These are phyloP conservation scores for Heliconius aoede DNA, from an alignment of 2,888 invertebrate species.

Conservation along the genomic window DNA sequence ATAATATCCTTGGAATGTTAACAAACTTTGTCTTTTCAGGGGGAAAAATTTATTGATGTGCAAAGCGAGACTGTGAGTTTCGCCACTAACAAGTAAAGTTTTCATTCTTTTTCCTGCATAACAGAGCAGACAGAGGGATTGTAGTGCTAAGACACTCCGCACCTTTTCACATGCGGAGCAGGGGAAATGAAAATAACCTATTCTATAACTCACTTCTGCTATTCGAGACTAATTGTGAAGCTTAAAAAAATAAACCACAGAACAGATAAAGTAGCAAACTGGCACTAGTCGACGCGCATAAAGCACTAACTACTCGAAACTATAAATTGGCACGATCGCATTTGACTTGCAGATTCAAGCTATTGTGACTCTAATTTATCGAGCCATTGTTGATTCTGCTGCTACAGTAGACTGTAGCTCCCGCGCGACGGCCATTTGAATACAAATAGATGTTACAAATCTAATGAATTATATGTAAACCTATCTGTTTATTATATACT, in stretches of 20 bases:
- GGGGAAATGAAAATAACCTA: no score
- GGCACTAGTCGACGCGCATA: slow-evolving; percentile 6
- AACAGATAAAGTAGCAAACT: not conserved
- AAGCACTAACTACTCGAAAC: slow-evolving; percentile 16
- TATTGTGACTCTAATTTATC: slow-evolving; percentile 34
- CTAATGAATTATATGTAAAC: slow-evolving; percentile 10
- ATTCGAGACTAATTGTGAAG: not conserved
- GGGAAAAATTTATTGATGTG: no score
- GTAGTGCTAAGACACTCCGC: no score
- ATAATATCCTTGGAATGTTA: not conserved
- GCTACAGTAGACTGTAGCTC: slow-evolving; percentile 2
- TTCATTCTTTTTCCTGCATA: no score
- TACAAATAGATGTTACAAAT: slow-evolving; percentile 21
- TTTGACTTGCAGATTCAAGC: slow-evolving; percentile 38
- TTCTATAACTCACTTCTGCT: no score
- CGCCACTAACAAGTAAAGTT: no score
- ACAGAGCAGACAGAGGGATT: no score
- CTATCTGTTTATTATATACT: not conserved
- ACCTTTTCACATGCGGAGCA: no score
- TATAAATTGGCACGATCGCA: slow-evolving; percentile 37
- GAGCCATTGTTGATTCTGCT: slow-evolving; percentile 28
- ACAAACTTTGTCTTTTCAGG: no score
- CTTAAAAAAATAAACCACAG: not conserved
- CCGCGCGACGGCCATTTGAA: slow-evolving; percentile 12
- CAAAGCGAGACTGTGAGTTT: no score